phyloP scores from a whole-genome alignment of 2,797 vertebrate species.

The Cynodonichthys magdalenae region DNA sequence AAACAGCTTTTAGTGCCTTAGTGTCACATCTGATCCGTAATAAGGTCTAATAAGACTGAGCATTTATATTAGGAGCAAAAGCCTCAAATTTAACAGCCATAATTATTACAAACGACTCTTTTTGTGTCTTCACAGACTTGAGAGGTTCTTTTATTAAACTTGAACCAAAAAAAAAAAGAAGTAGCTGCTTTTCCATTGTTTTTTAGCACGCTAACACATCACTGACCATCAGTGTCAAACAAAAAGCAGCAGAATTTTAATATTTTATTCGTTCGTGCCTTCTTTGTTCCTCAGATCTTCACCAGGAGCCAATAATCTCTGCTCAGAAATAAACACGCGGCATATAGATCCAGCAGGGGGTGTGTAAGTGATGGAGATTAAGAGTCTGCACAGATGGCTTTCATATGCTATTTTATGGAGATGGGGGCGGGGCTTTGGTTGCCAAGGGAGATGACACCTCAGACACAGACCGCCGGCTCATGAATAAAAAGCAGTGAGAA shows the following conservation, averaged over 20 bases:
- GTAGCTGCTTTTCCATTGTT: slow-evolving; percentile 1
- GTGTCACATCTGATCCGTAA: neutral
- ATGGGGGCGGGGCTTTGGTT: slow-evolving; percentile 63
- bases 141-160: slow-evolving; percentile 5
- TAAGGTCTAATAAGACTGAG: no score
- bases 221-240: slow-evolving; percentile 2
- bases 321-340: slow-evolving; percentile 34
- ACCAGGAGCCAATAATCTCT: slow-evolving; percentile 27
- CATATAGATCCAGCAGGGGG: slow-evolving; percentile 48
- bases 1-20: neutral
- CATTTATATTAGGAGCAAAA: slow-evolving; percentile 32
- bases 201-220: slow-evolving; percentile 2
- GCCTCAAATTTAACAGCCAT: slow-evolving; percentile 8
- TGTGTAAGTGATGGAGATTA: slow-evolving; percentile 59
- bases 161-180: slow-evolving; percentile 17
- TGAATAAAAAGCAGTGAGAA: slow-evolving; percentile 73
- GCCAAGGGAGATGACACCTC: slow-evolving; percentile 67
- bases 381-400: slow-evolving; percentile 74
- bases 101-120: slow-evolving; percentile 29
- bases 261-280: slow-evolving; percentile 11
- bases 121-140: slow-evolving; percentile 32
- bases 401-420: slow-evolving; percentile 69
- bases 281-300: slow-evolving; percentile 56
- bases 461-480: slow-evolving; percentile 63
- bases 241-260: slow-evolving; percentile 25